A percentile compares a stretch with the other conserved stretches of the same genome.
Evolutionary conservation across 2,113 vertebrate genomes (phyloP).

Genomic region (Phalacrocorax aristotelis): DNA sequence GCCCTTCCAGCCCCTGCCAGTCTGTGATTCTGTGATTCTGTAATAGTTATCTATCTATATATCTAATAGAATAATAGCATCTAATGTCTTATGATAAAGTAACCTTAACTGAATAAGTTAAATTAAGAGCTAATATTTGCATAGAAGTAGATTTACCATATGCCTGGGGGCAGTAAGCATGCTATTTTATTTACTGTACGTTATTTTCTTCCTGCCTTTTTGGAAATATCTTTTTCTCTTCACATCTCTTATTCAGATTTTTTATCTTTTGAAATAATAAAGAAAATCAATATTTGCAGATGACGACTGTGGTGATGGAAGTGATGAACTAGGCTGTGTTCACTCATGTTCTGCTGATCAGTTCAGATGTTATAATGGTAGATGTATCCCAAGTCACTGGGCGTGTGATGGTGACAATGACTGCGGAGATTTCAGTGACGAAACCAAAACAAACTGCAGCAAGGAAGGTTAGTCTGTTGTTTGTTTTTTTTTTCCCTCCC

Average conservation of each 20-base stretch:
- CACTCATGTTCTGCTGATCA: slow-evolving; percentile 87
- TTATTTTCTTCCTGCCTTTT: neutral
- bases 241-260: rapidly evolving
- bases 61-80: no score
- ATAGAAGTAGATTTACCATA: neutral
- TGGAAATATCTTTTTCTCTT: neutral
- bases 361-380: slow-evolving; percentile 88
- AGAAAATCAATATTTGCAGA: slow-evolving; percentile 70
- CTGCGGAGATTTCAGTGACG: slow-evolving; percentile 96
- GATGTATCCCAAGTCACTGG: slow-evolving; percentile 93
- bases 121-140: neutral
- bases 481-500: neutral
- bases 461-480: slow-evolving; percentile 78
- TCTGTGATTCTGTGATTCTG: no score
- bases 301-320: slow-evolving; percentile 93
- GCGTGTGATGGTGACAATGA: slow-evolving; percentile 96
- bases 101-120: no score
- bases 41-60: no score
- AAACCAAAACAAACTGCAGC: slow-evolving; percentile 84
- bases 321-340: slow-evolving; percentile 88
- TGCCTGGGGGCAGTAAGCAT: neutral
- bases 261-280: neutral
- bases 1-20: no score
- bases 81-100: no score
- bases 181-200: rapidly evolving